Percentiles rank a stretch among this genome's conserved stretches.
These are phyloP conservation scores for Scaptomyza hsui DNA, from an alignment of 1,140 invertebrate genomes.

Conservation along the genomic window DNA sequence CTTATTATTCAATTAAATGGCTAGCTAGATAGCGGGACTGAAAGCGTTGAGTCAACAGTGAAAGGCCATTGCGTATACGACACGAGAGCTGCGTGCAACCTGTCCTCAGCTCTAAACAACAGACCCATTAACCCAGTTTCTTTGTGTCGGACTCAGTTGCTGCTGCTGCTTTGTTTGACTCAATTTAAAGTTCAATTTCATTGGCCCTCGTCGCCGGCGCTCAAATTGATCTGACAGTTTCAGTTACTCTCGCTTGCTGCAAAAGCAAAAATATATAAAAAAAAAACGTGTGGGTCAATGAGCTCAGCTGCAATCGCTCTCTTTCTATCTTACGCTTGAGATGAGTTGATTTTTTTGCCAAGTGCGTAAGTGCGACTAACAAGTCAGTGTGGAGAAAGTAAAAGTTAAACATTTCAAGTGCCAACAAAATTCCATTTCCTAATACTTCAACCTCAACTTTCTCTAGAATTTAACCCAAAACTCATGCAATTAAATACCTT, in stretches of 20 bases:
- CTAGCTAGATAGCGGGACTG: conserved; percentile 14
- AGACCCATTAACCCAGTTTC: conserved; percentile 79
- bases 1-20: conserved; percentile 79
- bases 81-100: conserved; percentile 58
- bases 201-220: conserved; percentile 71
- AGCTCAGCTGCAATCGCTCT: conserved; percentile 49
- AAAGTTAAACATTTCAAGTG: conserved; percentile 1
- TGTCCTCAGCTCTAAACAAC: conserved; percentile 72
- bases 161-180: conserved; percentile 67
- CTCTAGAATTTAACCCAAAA: not conserved
- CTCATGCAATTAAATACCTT: conserved; percentile 6
- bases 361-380: conserved; percentile 7
- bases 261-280: conserved; percentile 20
- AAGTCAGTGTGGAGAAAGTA: conserved; percentile 21
- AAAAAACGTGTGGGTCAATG: conserved; percentile 76
- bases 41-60: conserved; percentile 45
- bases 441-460: not conserved
- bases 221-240: conserved; percentile 76
- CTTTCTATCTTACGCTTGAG: not conserved
- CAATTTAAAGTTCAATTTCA: conserved; percentile 83
- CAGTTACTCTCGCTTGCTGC: conserved; percentile 1
- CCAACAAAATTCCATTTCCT: no score
- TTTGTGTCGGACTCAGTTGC: conserved; percentile 23
- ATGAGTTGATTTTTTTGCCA: conserved; percentile 4
- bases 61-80: conserved; percentile 78